Evolutionary conservation across 1,140 invertebrate species (phyloP), one percentile per base, ranked within the genome.

Genomic region (Coboldia fuscipes): DNA sequence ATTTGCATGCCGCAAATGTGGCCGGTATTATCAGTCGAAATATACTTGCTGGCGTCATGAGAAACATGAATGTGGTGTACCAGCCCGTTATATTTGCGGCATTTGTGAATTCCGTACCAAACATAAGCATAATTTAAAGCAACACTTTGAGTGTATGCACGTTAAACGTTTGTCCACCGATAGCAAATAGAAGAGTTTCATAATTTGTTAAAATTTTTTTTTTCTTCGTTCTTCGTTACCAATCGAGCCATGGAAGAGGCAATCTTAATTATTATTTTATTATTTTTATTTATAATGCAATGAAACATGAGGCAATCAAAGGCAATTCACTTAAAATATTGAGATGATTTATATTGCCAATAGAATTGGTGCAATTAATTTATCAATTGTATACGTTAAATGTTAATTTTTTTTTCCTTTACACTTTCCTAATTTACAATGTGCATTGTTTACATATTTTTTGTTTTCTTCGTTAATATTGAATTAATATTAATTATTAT

Each of bases 1-100:
- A 8, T 5, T 41, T 38, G 0, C 46, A 38, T 65, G 62, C 38
- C 44, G 41, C 32, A 54, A 49, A 39, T 64, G 60, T 42, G 50
- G 52, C 13, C 49, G 54, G 23, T 44, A 41, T 20, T 63, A 62
- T 35, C 48, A 48, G 4, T 54, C 57, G 30, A 58, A 55, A 36
- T 51, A 50, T 34, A 58, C 56, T 38, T 37, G 62, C 19, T 46
- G 48, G 18, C 45, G 59, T 17, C 62, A 65, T 38, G 44, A 51
- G 31, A 55, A 60, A 26, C 56, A 65, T 35, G 65, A 68, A 36
- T 69, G 66, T 38, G 63, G 63, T n/a, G 57, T 64, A 12, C 51
- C 53, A 8, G 62, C 64, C 2, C 51, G 57, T 42, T 68, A 62
- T 44, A 50, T 55, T 13, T 69, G 66, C 32, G 40, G 41, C 1